Evolutionary conservation across 2,113 vertebrate genomes (phyloP), one percentile per base, ranked within the genome.

Genomic region (Mesembrinibis cayennensis): DNA sequence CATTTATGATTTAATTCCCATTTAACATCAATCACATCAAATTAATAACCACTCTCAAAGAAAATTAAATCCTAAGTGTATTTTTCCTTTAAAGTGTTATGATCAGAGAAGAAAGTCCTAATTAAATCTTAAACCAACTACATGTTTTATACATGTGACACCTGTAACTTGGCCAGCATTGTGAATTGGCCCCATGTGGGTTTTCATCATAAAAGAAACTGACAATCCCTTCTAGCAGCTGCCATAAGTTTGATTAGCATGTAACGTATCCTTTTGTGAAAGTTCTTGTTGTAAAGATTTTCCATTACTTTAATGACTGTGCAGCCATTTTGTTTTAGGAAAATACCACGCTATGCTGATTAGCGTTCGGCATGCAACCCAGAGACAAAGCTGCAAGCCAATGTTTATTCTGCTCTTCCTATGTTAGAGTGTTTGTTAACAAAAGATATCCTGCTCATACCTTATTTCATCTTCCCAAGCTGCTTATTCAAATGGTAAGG

Each of bases 1-100:
- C 97, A 82, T 97, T 98, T 98, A 98, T 98, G 98, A 98, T 98
- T 97, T 97, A 98, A 98, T 98, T 97, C 95, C 95, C 97, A 93
- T 97, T 97, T 97, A 97, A 96, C 97, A 97, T 97, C 98, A 97
- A 94, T 98, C 98, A 96, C 90, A 96, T 94, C 90, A 93, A 97
- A 98, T 98, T 98, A 98, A 98, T 98, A 98, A 98, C 97, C 70
- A 91, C 92, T 97, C 95, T 96, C 90, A 69, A 92, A 90, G 95
- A 94, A 96, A 97, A 96, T 76, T 80, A 97, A 65, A 96, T 95
- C 98, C 98, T 96, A 78, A 83, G 97, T 96, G 97, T 94, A 92
- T 96, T 97, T 97, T 97, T 83, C 91, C 65, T 82, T 93, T 95
- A 94, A 98, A 94, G 90, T 85, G 92, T 91, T 95, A 90, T 87